Evolutionary conservation across 2,797 vertebrate genomes (phyloP).

Genomic region (Mionectes olivaceus): DNA sequence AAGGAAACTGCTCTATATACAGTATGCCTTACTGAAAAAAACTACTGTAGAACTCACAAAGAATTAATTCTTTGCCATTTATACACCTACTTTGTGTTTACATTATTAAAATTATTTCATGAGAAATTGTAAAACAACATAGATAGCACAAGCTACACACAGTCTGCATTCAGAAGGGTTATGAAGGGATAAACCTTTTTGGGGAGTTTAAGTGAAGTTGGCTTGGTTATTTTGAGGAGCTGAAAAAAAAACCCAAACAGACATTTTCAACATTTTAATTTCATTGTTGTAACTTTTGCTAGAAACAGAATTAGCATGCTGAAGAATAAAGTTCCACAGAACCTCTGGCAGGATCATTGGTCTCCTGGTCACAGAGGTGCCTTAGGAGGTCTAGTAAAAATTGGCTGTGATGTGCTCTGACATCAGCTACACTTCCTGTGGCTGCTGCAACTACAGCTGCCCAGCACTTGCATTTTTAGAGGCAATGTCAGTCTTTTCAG

Average conservation of each 20-base stretch:
- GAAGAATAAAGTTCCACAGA: not conserved
- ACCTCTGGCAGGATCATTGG: not conserved
- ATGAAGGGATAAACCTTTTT: not conserved
- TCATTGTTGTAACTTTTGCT: not conserved
- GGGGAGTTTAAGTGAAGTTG: not conserved
- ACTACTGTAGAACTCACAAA: not conserved
- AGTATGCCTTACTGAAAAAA: not conserved
- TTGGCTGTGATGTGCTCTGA: not conserved
- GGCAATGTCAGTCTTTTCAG: not conserved
- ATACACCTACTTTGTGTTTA: not conserved
- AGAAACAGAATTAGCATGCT: not conserved
- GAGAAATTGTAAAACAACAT: not conserved
- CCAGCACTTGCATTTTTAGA: not conserved
- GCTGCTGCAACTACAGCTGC: not conserved
- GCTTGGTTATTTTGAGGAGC: not conserved
- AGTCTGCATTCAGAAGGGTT: not conserved
- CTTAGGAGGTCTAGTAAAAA: not conserved
- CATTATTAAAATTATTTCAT: not conserved
- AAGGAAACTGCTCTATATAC: constrained; percentile 25
- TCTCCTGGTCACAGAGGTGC: not conserved
- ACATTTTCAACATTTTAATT: not conserved
- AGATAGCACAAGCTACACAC: not conserved
- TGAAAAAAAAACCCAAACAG: not conserved
- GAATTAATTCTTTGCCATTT: not conserved
- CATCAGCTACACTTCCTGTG: not conserved